These are phyloP conservation scores for Metacarcinus magister DNA, from an alignment of 2,888 invertebrate species.

Conservation along the genomic window DNA sequence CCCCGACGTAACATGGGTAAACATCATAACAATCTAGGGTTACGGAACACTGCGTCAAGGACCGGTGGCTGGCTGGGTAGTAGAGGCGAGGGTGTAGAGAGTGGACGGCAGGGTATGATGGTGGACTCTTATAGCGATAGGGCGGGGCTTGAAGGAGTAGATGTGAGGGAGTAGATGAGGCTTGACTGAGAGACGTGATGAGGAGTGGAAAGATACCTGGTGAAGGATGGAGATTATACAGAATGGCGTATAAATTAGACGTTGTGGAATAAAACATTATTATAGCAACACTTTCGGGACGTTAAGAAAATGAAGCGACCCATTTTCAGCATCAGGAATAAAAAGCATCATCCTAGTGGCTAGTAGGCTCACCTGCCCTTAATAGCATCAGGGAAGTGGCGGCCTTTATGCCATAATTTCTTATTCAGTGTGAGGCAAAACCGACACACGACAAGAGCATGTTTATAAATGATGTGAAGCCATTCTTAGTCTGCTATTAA, in stretches of 20 bases:
- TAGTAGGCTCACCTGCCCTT: neutral
- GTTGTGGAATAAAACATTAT: neutral
- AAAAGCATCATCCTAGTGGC: neutral
- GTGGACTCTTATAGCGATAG: neutral
- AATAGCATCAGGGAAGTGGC: conserved; percentile 12
- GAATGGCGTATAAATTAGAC: neutral
- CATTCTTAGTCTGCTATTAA: neutral
- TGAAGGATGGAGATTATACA: neutral
- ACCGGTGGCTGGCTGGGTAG: conserved; percentile 13
- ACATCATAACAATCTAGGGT: conserved; percentile 48
- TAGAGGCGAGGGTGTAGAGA: neutral
- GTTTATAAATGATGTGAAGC: neutral
- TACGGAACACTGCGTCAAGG: neutral
- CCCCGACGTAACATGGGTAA: conserved; percentile 50
- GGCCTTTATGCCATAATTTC: conserved; percentile 8
- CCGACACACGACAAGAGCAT: conserved; percentile 6
- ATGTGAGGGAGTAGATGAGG: neutral
- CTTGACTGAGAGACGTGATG: neutral
- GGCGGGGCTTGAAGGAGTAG: neutral
- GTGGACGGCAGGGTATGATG: neutral
- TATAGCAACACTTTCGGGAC: neutral
- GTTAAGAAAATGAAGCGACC: neutral
- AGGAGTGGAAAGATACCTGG: neutral
- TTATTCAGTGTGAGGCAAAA: conserved; percentile 13
- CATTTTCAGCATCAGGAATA: neutral